Percentiles rank a stretch among this genome's conserved stretches.
These are phyloP conservation scores for Synanthedon formicaeformis DNA, from an alignment of 2,888 invertebrate species.

Conservation along the genomic window DNA sequence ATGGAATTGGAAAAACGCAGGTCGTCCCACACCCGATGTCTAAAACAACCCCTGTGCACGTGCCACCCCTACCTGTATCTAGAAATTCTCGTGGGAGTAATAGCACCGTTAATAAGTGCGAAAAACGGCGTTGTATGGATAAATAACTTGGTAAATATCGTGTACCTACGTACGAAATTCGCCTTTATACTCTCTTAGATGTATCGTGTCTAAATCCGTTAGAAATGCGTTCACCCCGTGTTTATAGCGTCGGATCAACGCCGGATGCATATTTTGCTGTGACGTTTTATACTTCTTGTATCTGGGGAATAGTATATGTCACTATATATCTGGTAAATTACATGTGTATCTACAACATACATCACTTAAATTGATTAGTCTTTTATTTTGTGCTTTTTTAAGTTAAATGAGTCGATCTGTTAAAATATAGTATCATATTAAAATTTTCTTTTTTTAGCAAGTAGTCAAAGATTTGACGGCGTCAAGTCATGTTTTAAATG, in stretches of 20 bases:
- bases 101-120: constrained; percentile 43
- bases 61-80: constrained; percentile 39
- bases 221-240: constrained; percentile 13
- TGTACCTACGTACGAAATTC: constrained; percentile 16
- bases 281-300: constrained; percentile 14
- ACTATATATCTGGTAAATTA: neutral
- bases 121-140: constrained; percentile 16
- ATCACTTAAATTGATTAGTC: neutral
- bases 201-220: constrained; percentile 12
- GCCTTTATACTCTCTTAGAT: constrained; percentile 9
- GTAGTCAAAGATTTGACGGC: no score
- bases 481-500: no score
- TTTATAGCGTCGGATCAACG: constrained; percentile 9
- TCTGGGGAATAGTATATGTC: neutral
- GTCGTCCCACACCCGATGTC: constrained; percentile 14
- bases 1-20: constrained; percentile 27
- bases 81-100: constrained; percentile 55
- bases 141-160: constrained; percentile 7
- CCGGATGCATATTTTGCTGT: constrained; percentile 9
- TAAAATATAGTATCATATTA: no score
- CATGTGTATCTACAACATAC: neutral
- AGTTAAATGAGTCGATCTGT: no score
- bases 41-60: constrained; percentile 32
- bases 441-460: no score
- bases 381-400: neutral